These are phyloP conservation scores for Drosophila subobscura DNA, from an alignment of 1,140 invertebrate species.

Conservation along the genomic window DNA sequence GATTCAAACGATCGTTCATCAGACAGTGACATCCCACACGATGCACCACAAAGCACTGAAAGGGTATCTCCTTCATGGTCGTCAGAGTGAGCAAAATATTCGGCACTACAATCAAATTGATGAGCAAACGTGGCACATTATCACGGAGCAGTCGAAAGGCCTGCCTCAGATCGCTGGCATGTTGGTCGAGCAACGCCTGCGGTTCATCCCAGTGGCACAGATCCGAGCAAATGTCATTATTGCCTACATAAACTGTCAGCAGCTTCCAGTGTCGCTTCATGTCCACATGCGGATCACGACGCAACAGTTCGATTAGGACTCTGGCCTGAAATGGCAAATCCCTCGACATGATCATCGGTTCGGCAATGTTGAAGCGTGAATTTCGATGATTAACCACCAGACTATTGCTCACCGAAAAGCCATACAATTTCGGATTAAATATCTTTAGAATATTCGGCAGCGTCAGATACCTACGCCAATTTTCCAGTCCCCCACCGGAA, in stretches of 20 bases:
- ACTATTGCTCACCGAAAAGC: slow-evolving; percentile 81
- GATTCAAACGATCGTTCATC: slow-evolving; percentile 77
- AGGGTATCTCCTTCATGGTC: slow-evolving; percentile 65
- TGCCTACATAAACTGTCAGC: slow-evolving; percentile 88
- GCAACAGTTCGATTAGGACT: slow-evolving; percentile 86
- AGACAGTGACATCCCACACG: slow-evolving; percentile 85
- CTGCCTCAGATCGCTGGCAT: slow-evolving; percentile 56
- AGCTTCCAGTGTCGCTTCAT: slow-evolving; percentile 88
- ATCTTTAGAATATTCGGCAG: slow-evolving; percentile 86
- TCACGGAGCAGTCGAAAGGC: slow-evolving; percentile 69
- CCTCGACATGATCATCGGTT: slow-evolving; percentile 85
- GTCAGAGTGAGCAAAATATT: slow-evolving; percentile 70
- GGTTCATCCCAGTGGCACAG: slow-evolving; percentile 84
- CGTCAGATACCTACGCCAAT: slow-evolving; percentile 85
- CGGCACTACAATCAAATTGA: slow-evolving; percentile 67
- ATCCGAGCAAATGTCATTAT: slow-evolving; percentile 89
- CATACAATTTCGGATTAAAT: slow-evolving; percentile 87
- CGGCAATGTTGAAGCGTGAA: slow-evolving; percentile 87
- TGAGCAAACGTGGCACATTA: slow-evolving; percentile 67
- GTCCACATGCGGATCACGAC: slow-evolving; percentile 85
- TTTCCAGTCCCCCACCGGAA: slow-evolving; percentile 85
- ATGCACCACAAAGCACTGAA: slow-evolving; percentile 81
- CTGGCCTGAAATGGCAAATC: slow-evolving; percentile 87
- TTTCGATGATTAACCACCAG: slow-evolving; percentile 54
- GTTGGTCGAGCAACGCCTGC: slow-evolving; percentile 48